Base-by-base conservation (phyloP, 1,140 invertebrate genomes). In the Papilio machaon region DNA sequence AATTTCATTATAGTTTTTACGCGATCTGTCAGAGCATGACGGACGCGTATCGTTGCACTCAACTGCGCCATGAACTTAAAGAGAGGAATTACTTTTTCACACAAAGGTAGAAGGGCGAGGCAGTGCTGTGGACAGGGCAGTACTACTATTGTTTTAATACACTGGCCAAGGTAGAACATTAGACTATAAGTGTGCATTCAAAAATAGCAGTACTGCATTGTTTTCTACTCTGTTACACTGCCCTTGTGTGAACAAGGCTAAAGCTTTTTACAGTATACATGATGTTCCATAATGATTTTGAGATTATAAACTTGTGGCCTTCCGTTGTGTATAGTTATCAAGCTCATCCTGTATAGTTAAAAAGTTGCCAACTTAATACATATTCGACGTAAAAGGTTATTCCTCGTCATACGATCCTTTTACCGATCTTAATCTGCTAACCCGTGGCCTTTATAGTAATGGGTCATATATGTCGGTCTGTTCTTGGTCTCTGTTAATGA, bases 31-130 rank as follows among this genome's bases (percentile, higher is more conserved):
- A 70, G 30, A 70, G 64, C 81, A 76, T 82, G 81, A 82, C 81
- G 75, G 81, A 82, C 78, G 81, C 81, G 78, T 82, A 78, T 67
- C 75, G 81, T 64, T 82, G 81, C 81, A 82, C 75, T 82, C 81
- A 78, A 76, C 78, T 79, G 81, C 81, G 81, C 75, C 54, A 78
- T 73, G 77, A 70, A 70, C 64, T 70, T 70, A 70, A 70, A 70
- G 30, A 23, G 23, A 35, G 30, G 11, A 35, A 58, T 58, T n/a
- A 1, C n/a, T 58, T 0, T 19, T 19, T 30, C 9, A 19, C 54
- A 19, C 54, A n/a, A 58, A 17, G 54, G 54, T 19, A 30, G 60
- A 30, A 64, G 9, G 23, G 13, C 17, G 52, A 54, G 15, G 38
- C 38, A 58, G 54, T 19, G 54, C 17, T 19, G 54, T 58, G 17